Conservation (phyloP, 2,113 vertebrate genomes). For the Gasterosteus aculeatus region DNA sequence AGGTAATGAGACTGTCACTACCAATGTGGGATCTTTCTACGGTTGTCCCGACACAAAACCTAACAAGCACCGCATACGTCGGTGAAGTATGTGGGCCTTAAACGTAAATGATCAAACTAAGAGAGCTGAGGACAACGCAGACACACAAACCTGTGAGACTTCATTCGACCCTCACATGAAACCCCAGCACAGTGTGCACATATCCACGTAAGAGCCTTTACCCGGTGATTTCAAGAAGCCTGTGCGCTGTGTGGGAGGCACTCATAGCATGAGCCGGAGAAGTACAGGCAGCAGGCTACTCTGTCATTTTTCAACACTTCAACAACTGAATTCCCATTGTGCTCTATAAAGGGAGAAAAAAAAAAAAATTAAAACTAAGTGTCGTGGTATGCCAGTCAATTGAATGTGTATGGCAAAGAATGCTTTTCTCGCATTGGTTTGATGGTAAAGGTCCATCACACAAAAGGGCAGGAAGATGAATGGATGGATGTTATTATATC, state of each 20-base stretch:
- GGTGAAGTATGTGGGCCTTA: conserved; percentile 25
- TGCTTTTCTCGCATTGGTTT: conserved; percentile 4
- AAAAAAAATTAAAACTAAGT: not conserved
- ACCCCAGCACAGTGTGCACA: conserved; percentile 65
- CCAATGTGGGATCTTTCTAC: conserved; percentile 47
- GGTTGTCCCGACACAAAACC: conserved; percentile 48
- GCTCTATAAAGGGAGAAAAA: conserved; percentile 3
- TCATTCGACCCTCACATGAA: conserved; percentile 74
- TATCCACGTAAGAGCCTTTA: conserved; percentile 70
- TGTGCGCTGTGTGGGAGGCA: conserved; percentile 62
- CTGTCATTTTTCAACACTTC: conserved; percentile 34
- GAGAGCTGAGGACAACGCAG: conserved; percentile 30
- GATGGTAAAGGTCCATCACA: conserved; percentile 1
- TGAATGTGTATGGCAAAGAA: conserved; percentile 8
- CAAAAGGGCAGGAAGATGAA: conserved; percentile 1
- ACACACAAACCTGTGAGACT: conserved; percentile 67
- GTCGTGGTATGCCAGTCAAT: conserved; percentile 30
- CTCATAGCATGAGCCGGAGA: conserved; percentile 63
- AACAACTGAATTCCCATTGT: conserved; percentile 22
- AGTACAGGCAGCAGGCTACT: conserved; percentile 56
- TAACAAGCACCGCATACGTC: conserved; percentile 53
- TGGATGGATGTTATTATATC: conserved; percentile 1
- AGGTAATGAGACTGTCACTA: conserved; percentile 64
- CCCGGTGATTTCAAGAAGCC: conserved; percentile 65
- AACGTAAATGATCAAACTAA: conserved; percentile 29